Percentiles rank a stretch among this genome's conserved stretches.
Conservation (phyloP, 2,797 vertebrate genomes). For the Diplodus sargus region DNA sequence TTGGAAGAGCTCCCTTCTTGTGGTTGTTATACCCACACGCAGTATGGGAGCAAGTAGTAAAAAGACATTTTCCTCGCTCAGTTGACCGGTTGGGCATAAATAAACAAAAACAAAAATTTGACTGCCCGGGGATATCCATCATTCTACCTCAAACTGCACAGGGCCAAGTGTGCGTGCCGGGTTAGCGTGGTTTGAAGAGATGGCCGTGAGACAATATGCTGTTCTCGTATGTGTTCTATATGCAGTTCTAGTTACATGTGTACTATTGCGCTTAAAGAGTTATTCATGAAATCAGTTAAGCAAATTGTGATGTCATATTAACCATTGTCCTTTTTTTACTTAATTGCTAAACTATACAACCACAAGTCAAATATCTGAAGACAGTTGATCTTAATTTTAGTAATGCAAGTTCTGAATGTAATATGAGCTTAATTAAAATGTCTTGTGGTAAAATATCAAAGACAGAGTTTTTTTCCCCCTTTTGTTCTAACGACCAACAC, state of each 20-base stretch:
- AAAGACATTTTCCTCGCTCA: constrained; percentile 33
- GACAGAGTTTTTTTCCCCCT: neutral
- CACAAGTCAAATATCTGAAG: neutral
- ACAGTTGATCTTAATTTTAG: neutral
- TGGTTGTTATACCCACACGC: constrained; percentile 32
- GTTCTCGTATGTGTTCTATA: constrained; percentile 1
- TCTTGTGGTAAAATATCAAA: neutral
- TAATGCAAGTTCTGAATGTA: neutral
- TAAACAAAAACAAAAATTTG: constrained; percentile 44
- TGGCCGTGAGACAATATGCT: neutral
- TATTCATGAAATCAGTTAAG: neutral
- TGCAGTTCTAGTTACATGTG: neutral
- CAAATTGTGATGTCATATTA: neutral
- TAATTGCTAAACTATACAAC: neutral
- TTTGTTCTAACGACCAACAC: neutral
- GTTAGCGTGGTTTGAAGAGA: neutral
- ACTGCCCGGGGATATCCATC: neutral
- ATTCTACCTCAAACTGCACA: neutral
- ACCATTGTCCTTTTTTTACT: neutral
- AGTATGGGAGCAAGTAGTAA: constrained; percentile 27
- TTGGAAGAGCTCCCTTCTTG: constrained; percentile 30
- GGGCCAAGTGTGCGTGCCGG: neutral
- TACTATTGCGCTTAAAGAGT: neutral
- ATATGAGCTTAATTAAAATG: neutral
- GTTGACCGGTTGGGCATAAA: constrained; percentile 35